Conservation (phyloP, 2,113 vertebrate species). For the Casuarius casuarius region DNA sequence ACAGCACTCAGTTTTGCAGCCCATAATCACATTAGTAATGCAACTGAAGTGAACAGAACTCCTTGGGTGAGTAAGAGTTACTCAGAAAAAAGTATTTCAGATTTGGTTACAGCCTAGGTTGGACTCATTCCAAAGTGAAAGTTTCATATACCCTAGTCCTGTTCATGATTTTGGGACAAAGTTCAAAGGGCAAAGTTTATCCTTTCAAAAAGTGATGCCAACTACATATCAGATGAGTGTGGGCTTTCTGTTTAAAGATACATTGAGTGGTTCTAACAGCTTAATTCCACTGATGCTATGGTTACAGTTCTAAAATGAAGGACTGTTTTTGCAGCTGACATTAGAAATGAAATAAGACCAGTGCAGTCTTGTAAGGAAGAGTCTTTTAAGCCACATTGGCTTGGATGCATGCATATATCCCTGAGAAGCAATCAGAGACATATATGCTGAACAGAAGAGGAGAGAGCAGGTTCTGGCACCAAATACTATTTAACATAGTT, state of each 20-base stretch:
- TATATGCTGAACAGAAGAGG: background rate
- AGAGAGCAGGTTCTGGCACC: background rate
- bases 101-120: background rate
- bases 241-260: background rate
- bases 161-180: background rate
- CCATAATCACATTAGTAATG: constrained; percentile 47
- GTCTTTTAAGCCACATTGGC: background rate
- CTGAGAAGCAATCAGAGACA: background rate
- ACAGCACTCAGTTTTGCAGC: constrained; percentile 11
- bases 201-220: constrained; percentile 12
- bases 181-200: constrained; percentile 8
- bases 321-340: background rate
- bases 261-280: background rate
- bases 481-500: background rate
- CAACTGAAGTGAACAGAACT: constrained; percentile 11
- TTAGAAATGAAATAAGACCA: background rate
- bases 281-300: background rate
- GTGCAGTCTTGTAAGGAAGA: background rate
- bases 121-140: constrained; percentile 2
- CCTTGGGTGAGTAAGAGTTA: constrained; percentile 1
- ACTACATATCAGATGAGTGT: background rate
- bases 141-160: background rate
- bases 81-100: background rate
- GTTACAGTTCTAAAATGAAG: background rate
- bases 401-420: background rate